Evolutionary conservation across 2,113 vertebrate genomes (phyloP).

Genomic region (Aptenodytes forsteri): DNA sequence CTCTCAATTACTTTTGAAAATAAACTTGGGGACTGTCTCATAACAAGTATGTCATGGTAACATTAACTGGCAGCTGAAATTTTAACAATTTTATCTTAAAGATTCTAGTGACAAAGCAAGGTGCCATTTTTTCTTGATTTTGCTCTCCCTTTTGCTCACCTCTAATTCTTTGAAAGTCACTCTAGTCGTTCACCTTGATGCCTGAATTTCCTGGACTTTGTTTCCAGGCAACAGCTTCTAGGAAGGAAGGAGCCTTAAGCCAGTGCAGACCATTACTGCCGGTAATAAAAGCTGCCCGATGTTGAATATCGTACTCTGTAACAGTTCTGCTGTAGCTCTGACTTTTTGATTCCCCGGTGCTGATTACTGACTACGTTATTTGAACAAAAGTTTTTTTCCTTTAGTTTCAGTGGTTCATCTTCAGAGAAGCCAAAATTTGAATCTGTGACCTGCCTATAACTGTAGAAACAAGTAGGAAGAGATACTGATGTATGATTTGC

Average conservation of each 20-base stretch:
- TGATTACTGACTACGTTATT: background rate
- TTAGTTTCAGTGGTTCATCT: background rate
- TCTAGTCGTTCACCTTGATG: background rate
- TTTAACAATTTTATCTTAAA: background rate
- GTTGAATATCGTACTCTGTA: accelerated
- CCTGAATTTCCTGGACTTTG: background rate
- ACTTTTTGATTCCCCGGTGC: background rate
- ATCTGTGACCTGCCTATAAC: background rate
- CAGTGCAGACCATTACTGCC: background rate
- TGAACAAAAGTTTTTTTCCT: background rate
- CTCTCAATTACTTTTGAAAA: background rate
- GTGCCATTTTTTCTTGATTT: background rate
- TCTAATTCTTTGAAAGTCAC: background rate
- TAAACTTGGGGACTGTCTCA: background rate
- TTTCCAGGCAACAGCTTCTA: background rate
- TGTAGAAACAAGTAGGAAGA: background rate
- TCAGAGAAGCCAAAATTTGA: background rate
- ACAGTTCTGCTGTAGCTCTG: background rate
- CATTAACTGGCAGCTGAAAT: background rate
- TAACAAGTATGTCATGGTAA: background rate
- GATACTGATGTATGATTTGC: background rate
- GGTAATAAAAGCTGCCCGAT: background rate
- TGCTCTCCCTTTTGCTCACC: background rate
- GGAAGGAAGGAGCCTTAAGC: background rate
- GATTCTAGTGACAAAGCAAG: background rate